Evolutionary conservation across 2,888 invertebrate genomes (phyloP).

Genomic region (Andricus quercusramuli): DNA sequence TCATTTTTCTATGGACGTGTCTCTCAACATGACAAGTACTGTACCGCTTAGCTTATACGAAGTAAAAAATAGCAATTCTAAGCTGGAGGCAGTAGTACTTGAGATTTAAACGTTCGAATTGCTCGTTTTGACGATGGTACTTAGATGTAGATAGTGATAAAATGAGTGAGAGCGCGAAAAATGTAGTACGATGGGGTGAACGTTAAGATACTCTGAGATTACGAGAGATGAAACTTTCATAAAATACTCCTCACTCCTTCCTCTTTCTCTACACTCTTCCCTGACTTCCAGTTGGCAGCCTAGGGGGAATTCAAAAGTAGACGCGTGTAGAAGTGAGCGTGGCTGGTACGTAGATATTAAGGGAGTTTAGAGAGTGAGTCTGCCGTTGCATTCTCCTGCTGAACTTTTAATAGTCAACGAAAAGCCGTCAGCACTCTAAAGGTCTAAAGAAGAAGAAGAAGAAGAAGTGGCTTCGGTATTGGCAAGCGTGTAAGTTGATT

Average conservation of each 20-base stretch:
- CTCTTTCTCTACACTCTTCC: conserved; percentile 47
- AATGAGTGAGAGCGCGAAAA: conserved; percentile 28
- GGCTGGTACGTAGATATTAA: conserved; percentile 61
- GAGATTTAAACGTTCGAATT: conserved; percentile 17
- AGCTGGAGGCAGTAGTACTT: not conserved
- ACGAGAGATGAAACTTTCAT: conserved; percentile 71
- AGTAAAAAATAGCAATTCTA: not conserved
- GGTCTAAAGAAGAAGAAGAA: conserved; percentile 18
- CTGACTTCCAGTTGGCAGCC: conserved; percentile 49
- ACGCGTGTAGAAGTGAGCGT: conserved; percentile 42
- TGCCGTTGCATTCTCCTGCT: conserved; percentile 24
- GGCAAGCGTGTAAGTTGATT: conserved; percentile 15
- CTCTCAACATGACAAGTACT: no score
- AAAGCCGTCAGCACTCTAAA: conserved; percentile 42
- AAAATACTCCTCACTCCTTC: conserved; percentile 60
- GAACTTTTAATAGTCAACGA: conserved; percentile 50
- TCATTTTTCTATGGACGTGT: no score
- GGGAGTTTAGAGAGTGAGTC: conserved; percentile 54
- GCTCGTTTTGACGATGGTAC: conserved; percentile 34
- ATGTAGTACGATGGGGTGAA: conserved; percentile 23
- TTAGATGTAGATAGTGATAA: conserved; percentile 33
- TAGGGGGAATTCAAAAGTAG: conserved; percentile 61
- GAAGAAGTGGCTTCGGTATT: conserved; percentile 1
- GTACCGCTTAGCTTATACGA: no score
- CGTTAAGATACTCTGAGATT: conserved; percentile 63